Percentiles rank a stretch among this genome's conserved stretches.
These are phyloP conservation scores for Cephus pulcher DNA, from an alignment of 2,888 invertebrate species.

Conservation along the genomic window DNA sequence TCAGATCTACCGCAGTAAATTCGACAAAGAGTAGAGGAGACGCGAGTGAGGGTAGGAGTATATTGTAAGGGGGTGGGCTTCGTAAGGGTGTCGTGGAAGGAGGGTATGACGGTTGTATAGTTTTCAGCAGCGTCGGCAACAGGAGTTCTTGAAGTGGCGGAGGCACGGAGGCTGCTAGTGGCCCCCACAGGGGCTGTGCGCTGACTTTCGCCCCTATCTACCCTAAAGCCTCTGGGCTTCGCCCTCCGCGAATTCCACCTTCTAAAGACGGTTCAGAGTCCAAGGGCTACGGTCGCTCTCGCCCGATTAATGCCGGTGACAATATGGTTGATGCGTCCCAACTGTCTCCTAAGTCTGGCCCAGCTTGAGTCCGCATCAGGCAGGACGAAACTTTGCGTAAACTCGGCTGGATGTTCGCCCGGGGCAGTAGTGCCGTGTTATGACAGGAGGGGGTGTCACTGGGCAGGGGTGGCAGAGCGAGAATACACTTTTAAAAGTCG, in stretches of 20 bases:
- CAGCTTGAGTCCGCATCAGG: neutral
- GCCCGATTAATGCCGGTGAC: conserved; percentile 39
- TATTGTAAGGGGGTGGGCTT: neutral
- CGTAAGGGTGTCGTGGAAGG: neutral
- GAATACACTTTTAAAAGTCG: conserved; percentile 43
- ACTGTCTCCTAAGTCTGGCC: conserved; percentile 37
- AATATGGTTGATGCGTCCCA: conserved; percentile 39
- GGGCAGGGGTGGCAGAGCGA: conserved; percentile 32
- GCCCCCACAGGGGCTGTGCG: conserved; percentile 63
- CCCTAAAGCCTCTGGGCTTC: conserved; percentile 31
- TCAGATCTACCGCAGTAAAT: neutral
- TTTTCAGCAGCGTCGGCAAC: conserved; percentile 61
- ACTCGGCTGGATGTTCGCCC: conserved; percentile 18
- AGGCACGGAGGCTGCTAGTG: conserved; percentile 50
- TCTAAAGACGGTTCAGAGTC: conserved; percentile 17
- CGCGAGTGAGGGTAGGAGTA: neutral
- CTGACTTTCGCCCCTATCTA: conserved; percentile 52
- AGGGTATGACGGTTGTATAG: conserved; percentile 43
- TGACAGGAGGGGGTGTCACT: conserved; percentile 43
- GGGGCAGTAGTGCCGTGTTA: conserved; percentile 16
- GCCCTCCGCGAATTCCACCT: conserved; percentile 16
- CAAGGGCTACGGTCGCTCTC: neutral
- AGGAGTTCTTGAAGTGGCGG: conserved; percentile 57
- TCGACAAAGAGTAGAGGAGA: neutral
- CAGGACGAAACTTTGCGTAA: conserved; percentile 8